Evolutionary conservation across 2,113 vertebrate genomes (phyloP).

Genomic region (Isurus oxyrinchus): DNA sequence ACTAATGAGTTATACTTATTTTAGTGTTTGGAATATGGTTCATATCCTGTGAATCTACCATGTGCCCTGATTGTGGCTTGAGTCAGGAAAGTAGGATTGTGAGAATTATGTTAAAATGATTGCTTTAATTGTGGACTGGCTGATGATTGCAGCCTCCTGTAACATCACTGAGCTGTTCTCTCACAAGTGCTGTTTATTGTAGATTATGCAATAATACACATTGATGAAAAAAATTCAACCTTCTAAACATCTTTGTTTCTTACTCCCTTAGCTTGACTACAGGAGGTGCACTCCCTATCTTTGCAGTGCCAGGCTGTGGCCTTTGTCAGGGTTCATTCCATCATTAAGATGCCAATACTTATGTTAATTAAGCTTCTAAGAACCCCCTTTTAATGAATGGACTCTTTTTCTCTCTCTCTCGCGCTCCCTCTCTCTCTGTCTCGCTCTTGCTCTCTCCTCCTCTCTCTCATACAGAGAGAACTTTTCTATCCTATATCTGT

Average conservation of each 20-base stretch:
- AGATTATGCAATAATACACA: background rate
- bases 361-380: background rate
- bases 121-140: background rate
- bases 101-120: background rate
- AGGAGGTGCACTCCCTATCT: background rate
- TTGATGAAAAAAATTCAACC: background rate
- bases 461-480: background rate
- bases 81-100: background rate
- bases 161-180: background rate
- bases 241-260: no score
- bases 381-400: no score
- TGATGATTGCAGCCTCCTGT: background rate
- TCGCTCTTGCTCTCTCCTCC: no score
- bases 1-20: background rate
- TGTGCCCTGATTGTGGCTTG: background rate
- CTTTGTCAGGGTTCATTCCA: background rate
- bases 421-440: no score
- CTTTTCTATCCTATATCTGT: background rate
- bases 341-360: background rate
- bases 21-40: background rate
- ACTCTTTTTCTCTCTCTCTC: background rate
- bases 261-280: background rate
- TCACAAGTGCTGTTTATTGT: background rate
- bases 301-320: background rate
- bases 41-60: background rate